phyloP scores from a whole-genome alignment of 2,888 invertebrate species.

The Drosophila tanythrix region DNA sequence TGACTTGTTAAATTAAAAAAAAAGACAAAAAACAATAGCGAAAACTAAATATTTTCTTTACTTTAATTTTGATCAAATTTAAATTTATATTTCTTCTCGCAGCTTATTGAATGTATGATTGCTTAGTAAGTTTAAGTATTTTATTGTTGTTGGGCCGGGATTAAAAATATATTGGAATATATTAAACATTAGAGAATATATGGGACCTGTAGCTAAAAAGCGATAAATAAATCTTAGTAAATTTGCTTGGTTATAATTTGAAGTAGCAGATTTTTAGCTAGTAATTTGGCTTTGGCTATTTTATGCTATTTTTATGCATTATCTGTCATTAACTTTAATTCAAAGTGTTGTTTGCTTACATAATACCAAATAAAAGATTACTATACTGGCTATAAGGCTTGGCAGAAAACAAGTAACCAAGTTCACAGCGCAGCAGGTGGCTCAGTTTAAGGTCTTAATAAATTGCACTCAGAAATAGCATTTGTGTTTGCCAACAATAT shows the following conservation, averaged over 20 bases:
- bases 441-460: constrained; percentile 8
- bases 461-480: constrained; percentile 28
- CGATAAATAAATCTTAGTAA: no score
- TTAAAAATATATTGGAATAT: no score
- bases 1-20: neutral
- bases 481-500: constrained; percentile 25
- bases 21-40: neutral
- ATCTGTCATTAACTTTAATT: neutral
- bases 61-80: neutral
- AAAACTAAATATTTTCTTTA: neutral
- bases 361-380: constrained; percentile 1
- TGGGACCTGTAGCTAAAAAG: no score
- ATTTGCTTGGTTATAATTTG: neutral
- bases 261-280: neutral
- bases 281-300: neutral
- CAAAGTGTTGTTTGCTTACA: neutral
- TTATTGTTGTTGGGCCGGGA: no score
- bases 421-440: constrained; percentile 32
- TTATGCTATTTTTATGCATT: neutral
- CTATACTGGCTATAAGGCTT: neutral
- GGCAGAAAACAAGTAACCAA: constrained; percentile 19
- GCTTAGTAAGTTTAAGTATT: no score
- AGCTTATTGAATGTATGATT: neutral
- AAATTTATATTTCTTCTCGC: neutral
- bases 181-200: no score